A percentile compares a stretch with the other conserved stretches of the same genome.
phyloP scores from a whole-genome alignment of 2,113 vertebrate species.

The Acanthisitta chloris region DNA sequence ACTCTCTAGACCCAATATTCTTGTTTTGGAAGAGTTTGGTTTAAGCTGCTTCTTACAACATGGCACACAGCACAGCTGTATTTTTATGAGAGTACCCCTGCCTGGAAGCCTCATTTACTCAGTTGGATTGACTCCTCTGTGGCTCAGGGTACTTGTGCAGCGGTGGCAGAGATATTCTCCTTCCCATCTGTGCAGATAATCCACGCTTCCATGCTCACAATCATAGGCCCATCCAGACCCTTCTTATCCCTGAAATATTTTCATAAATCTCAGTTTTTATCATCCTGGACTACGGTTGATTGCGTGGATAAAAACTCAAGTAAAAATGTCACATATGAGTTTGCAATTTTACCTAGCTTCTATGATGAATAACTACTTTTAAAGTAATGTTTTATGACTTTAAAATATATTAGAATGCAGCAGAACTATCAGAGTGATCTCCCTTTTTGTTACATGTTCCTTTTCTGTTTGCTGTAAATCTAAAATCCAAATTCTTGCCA shows the following conservation, averaged over 20 bases:
- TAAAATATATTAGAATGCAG: neutral
- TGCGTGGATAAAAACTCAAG: neutral
- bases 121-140: neutral
- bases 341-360: neutral
- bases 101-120: conserved; percentile 13
- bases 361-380: neutral
- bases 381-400: neutral
- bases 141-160: neutral
- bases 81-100: neutral
- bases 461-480: neutral
- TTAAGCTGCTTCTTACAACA: neutral
- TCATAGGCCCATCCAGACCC: neutral
- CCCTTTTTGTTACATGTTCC: neutral
- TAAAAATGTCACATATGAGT: neutral
- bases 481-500: neutral
- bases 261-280: neutral
- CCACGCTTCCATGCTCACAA: neutral
- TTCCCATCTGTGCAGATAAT: neutral
- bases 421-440: neutral
- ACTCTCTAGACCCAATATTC: neutral
- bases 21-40: neutral
- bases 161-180: neutral
- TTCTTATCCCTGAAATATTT: neutral
- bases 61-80: neutral
- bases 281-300: neutral